Conservation (phyloP, 2,113 vertebrate genomes). For the Brachyhypopomus gauderio region DNA sequence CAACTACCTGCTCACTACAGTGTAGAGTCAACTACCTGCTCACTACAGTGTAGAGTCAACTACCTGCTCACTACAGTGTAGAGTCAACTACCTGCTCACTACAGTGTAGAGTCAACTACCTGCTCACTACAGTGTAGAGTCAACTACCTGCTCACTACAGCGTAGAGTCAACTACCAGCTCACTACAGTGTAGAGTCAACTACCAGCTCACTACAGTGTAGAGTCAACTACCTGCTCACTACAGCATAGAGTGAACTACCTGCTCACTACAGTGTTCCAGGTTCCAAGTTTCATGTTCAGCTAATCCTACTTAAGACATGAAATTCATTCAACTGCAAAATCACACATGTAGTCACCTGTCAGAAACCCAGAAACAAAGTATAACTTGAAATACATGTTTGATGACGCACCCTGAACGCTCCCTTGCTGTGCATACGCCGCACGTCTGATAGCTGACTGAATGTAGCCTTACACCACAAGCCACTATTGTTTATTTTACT, state of each 20-base stretch:
- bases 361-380: background rate
- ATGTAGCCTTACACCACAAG: background rate
- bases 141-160: too few relatives aligned
- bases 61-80: background rate
- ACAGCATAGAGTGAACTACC: background rate
- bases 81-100: too few relatives aligned
- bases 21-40: background rate
- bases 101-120: background rate
- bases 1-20: conserved; percentile 6
- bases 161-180: background rate
- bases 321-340: background rate
- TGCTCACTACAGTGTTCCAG: too few relatives aligned
- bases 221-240: conserved; percentile 7
- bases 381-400: conserved; percentile 5
- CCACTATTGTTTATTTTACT: background rate
- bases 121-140: background rate
- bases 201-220: too few relatives aligned
- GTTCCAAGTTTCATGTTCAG: too few relatives aligned
- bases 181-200: too few relatives aligned
- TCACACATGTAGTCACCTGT: background rate
- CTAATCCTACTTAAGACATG: background rate
- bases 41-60: too few relatives aligned
- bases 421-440: background rate
- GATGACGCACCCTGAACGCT: background rate
- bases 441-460: too few relatives aligned